These are phyloP conservation scores for Triplophysa siluroides DNA, from an alignment of 2,113 vertebrate genomes.

Conservation along the genomic window DNA sequence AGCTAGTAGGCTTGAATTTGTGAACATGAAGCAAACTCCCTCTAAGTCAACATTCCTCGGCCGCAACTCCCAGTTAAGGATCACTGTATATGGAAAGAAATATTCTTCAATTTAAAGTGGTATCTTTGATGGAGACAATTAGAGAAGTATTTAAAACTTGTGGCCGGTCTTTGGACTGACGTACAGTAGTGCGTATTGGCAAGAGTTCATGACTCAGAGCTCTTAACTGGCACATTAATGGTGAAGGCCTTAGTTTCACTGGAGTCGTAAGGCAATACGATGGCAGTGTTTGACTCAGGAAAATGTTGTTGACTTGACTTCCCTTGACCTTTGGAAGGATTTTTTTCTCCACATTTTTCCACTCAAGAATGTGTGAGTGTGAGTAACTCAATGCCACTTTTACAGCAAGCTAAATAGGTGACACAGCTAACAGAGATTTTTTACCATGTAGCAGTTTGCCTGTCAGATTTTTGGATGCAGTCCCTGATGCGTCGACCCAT, in stretches of 20 bases:
- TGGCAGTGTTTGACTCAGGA: constrained; percentile 76
- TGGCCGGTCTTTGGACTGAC: constrained; percentile 43
- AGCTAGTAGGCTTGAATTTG: not conserved
- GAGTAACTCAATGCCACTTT: constrained; percentile 73
- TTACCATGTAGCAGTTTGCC: constrained; percentile 51
- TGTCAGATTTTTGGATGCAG: constrained; percentile 25
- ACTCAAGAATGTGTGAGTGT: constrained; percentile 67
- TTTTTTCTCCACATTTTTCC: constrained; percentile 61
- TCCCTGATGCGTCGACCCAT: not conserved
- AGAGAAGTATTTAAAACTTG: constrained; percentile 2
- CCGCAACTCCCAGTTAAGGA: not conserved
- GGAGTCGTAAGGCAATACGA: constrained; percentile 67
- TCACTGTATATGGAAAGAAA: not conserved
- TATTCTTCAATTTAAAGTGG: not conserved
- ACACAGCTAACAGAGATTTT: constrained; percentile 54
- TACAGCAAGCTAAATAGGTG: constrained; percentile 63
- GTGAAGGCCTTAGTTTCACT: constrained; percentile 67
- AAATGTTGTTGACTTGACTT: constrained; percentile 79
- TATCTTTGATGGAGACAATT: constrained; percentile 4
- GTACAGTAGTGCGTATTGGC: constrained; percentile 55
- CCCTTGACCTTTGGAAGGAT: constrained; percentile 67
- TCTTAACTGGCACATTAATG: constrained; percentile 64
- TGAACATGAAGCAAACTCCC: not conserved
- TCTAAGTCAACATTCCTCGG: constrained; percentile 9
- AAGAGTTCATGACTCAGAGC: constrained; percentile 60